Percentiles rank a stretch among this genome's conserved stretches.
phyloP scores from a whole-genome alignment of 2,888 invertebrate genomes.

The Cryptus viduatorius region DNA sequence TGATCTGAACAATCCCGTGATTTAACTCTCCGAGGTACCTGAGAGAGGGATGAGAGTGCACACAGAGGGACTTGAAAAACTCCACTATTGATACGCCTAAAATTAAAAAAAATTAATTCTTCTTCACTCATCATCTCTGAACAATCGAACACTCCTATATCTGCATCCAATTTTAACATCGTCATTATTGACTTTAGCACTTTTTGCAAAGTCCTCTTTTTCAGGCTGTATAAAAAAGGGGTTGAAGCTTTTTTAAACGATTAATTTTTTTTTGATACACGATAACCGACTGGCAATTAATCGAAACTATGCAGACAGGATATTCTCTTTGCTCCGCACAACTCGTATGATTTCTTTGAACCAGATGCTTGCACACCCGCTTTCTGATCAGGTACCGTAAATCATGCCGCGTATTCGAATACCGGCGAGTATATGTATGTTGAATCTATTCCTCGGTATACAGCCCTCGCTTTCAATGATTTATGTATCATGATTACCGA shows the following conservation, averaged over 20 bases:
- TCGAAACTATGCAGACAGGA: slow-evolving; percentile 21
- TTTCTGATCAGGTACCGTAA: slow-evolving; percentile 53
- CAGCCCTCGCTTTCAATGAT: slow-evolving; percentile 31
- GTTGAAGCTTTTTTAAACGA: no score
- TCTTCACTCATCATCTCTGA: neutral
- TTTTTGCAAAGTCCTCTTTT: neutral
- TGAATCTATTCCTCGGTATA: slow-evolving; percentile 45
- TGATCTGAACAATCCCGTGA: slow-evolving; percentile 51
- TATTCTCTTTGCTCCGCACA: slow-evolving; percentile 23
- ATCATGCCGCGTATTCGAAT: slow-evolving; percentile 45
- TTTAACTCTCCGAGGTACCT: slow-evolving; percentile 17
- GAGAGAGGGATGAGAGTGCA: slow-evolving; percentile 3
- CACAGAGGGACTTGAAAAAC: slow-evolving; percentile 19
- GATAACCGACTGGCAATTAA: slow-evolving; percentile 11
- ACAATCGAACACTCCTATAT: slow-evolving; percentile 8
- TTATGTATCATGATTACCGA: slow-evolving; percentile 57
- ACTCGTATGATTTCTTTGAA: slow-evolving; percentile 44
- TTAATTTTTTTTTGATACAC: neutral
- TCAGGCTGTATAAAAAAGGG: neutral
- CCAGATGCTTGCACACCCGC: slow-evolving; percentile 48
- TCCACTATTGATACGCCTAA: neutral
- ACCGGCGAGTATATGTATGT: slow-evolving; percentile 25
- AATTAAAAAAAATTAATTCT: neutral
- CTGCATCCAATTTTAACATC: neutral
- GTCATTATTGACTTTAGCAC: neutral